Conservation (phyloP, 2,888 invertebrate species). For the Oligia latruncula region DNA sequence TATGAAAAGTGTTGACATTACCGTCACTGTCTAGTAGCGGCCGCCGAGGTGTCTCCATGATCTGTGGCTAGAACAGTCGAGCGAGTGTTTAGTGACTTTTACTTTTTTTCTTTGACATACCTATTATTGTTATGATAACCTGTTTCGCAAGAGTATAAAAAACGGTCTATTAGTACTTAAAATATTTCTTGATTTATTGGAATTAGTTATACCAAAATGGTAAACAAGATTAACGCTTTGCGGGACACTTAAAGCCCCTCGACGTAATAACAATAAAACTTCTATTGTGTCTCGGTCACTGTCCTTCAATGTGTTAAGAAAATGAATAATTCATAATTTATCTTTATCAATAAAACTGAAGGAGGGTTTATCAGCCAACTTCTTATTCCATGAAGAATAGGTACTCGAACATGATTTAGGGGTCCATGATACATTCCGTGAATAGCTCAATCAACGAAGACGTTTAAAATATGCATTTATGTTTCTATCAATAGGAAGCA, state of each 20-base stretch:
- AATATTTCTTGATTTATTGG: neutral
- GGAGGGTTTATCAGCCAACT: neutral
- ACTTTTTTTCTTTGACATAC: no score
- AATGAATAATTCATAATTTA: neutral
- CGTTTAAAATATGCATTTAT: slow-evolving; percentile 3
- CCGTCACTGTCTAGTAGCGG: neutral
- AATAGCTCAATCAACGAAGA: neutral
- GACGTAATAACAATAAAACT: no score
- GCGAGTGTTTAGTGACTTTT: neutral
- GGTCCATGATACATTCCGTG: neutral
- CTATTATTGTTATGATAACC: neutral
- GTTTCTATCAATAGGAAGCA: neutral
- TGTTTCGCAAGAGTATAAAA: neutral
- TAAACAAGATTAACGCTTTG: neutral
- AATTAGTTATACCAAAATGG: neutral
- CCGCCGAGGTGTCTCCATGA: neutral
- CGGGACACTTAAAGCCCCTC: no score
- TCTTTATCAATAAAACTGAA: neutral
- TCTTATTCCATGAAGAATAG: neutral
- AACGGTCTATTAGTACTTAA: neutral
- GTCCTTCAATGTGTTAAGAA: no score
- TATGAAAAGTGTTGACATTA: neutral
- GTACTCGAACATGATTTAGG: neutral
- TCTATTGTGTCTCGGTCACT: no score
- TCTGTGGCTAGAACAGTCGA: neutral